Conservation (phyloP, 2,113 vertebrate genomes). For the Excalfactoria chinensis region DNA sequence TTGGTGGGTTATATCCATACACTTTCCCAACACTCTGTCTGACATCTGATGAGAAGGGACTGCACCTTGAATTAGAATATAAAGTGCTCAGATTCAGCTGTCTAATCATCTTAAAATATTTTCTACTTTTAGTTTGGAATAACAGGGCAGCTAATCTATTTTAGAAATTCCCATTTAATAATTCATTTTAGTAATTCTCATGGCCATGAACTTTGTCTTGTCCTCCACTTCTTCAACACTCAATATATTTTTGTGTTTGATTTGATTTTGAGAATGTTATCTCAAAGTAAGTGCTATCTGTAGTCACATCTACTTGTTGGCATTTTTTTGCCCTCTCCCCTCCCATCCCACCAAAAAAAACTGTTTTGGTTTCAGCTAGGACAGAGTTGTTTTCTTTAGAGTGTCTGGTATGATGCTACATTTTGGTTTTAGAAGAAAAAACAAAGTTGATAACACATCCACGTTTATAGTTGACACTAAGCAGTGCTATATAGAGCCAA, state of each 20-base stretch:
- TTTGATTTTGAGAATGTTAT: background rate
- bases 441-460: no score
- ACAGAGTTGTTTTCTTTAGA: no score
- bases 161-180: background rate
- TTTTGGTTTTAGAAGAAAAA: no score
- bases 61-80: background rate
- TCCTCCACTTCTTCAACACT: background rate
- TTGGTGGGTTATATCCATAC: conserved; percentile 73
- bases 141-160: background rate
- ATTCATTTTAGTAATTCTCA: background rate
- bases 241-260: background rate
- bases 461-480: no score
- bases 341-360: background rate
- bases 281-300: background rate
- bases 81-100: background rate
- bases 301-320: background rate
- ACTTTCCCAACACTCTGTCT: conserved; percentile 73
- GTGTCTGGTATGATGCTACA: no score
- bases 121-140: background rate
- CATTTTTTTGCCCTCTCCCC: background rate
- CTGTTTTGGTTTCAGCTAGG: no score
- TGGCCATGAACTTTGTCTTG: background rate
- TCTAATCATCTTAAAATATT: background rate
- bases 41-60: background rate
- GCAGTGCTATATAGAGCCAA: no score